Evolutionary conservation across 2,113 vertebrate genomes (phyloP).

Genomic region (Mesembrinibis cayennensis): DNA sequence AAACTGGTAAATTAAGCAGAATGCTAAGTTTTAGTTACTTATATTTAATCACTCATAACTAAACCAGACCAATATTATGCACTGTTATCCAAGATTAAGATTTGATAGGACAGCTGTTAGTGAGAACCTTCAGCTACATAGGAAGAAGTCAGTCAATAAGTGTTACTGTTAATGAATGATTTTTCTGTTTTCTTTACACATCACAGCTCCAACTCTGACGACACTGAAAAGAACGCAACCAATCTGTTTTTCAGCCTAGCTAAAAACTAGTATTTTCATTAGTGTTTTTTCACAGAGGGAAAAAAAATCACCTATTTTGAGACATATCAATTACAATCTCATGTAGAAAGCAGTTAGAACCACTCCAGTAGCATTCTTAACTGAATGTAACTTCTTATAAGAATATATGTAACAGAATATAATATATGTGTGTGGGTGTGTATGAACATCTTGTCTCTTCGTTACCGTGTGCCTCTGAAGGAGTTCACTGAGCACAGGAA

Average conservation of each 20-base stretch:
- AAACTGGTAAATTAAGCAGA: neutral
- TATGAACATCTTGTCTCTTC: neutral
- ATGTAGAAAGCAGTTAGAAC: neutral
- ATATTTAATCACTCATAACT: constrained; percentile 5
- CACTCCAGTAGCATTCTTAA: neutral
- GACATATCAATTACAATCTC: neutral
- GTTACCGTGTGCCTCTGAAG: neutral
- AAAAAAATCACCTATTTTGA: neutral
- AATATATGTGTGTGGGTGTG: neutral
- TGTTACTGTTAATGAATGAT: constrained; percentile 25
- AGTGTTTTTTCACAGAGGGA: neutral
- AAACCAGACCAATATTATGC: neutral
- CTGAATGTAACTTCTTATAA: neutral
- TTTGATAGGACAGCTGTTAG: constrained; percentile 22
- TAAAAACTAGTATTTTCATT: neutral
- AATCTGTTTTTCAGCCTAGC: neutral
- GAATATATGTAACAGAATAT: neutral
- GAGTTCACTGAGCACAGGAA: neutral
- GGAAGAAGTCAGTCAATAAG: constrained; percentile 21
- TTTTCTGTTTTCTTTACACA: constrained; percentile 4
- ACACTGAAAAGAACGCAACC: neutral
- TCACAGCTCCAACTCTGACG: neutral
- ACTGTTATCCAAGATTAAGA: constrained; percentile 9
- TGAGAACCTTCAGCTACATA: constrained; percentile 4
- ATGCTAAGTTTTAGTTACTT: neutral